Evolutionary conservation across 2,888 invertebrate species (phyloP).

Genomic region (Drosophila dives): DNA sequence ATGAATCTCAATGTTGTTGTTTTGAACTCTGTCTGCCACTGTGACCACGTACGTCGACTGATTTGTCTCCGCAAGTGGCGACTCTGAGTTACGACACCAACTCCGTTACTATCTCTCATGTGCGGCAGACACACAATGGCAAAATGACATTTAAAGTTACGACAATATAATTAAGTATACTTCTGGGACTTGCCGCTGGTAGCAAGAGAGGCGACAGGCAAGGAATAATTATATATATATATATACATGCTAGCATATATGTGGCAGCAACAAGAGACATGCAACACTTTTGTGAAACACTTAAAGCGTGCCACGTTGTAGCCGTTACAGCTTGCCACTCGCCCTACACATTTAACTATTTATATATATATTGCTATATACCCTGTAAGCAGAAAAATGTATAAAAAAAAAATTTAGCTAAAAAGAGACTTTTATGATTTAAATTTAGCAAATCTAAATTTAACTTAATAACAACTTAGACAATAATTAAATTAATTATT

Average conservation of each 20-base stretch:
- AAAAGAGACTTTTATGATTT: too few species aligned
- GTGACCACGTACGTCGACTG: constrained; percentile 59
- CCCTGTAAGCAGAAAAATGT: constrained; percentile 9
- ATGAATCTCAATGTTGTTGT: constrained; percentile 76
- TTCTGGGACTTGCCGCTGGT: constrained; percentile 67
- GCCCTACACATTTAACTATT: constrained; percentile 70
- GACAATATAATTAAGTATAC: constrained; percentile 81
- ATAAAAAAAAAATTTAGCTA: neutral
- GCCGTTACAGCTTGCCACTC: constrained; percentile 23
- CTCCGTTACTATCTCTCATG: constrained; percentile 34
- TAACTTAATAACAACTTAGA: neutral
- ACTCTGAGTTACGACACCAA: constrained; percentile 15
- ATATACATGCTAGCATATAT: constrained; percentile 2
- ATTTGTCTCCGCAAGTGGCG: constrained; percentile 60
- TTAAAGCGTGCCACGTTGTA: constrained; percentile 51
- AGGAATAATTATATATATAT: constrained; percentile 72
- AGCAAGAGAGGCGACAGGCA: constrained; percentile 36
- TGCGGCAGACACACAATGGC: constrained; percentile 64
- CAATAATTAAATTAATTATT: neutral
- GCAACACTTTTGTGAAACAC: constrained; percentile 64
- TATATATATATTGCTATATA: constrained; percentile 61
- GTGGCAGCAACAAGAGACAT: constrained; percentile 47
- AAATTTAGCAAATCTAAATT: neutral
- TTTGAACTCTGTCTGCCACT: constrained; percentile 29
- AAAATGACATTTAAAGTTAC: constrained; percentile 81